Percentiles rank a stretch among this genome's conserved stretches.
These are phyloP conservation scores for Mola mola DNA, from an alignment of 2,113 vertebrate species.

Conservation along the genomic window DNA sequence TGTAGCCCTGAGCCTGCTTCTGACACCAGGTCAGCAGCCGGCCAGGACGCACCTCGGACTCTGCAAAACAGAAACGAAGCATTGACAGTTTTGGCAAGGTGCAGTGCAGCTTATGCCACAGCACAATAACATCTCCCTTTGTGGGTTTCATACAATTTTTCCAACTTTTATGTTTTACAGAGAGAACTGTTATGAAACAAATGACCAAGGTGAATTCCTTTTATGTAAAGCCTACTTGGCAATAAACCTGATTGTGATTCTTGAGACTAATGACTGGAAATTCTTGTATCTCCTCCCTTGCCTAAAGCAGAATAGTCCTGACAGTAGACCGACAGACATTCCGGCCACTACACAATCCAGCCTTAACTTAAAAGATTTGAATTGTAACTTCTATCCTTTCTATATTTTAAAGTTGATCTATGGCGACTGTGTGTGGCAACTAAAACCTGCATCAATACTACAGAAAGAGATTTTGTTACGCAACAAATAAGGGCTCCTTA, in stretches of 20 bases:
- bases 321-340: too few species aligned
- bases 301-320: background rate
- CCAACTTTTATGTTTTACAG: background rate
- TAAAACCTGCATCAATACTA: too few species aligned
- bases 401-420: background rate
- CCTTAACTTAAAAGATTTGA: background rate
- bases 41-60: slow-evolving; percentile 88
- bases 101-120: background rate
- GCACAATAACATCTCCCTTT: too few species aligned
- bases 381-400: too few species aligned
- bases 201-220: background rate
- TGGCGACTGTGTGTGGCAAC: too few species aligned
- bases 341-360: background rate
- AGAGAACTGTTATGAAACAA: background rate
- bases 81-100: background rate
- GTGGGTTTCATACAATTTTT: too few species aligned
- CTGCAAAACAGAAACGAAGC: slow-evolving; percentile 73
- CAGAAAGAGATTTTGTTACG: too few species aligned
- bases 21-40: slow-evolving; percentile 95
- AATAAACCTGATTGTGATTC: background rate
- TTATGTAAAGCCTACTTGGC: background rate
- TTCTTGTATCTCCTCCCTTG: slow-evolving; percentile 5
- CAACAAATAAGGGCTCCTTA: too few species aligned
- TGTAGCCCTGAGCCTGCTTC: slow-evolving; percentile 91
- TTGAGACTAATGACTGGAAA: slow-evolving; percentile 1